Base-by-base conservation (phyloP, 1,140 invertebrate species). In the Sarcophaga peregrina region DNA sequence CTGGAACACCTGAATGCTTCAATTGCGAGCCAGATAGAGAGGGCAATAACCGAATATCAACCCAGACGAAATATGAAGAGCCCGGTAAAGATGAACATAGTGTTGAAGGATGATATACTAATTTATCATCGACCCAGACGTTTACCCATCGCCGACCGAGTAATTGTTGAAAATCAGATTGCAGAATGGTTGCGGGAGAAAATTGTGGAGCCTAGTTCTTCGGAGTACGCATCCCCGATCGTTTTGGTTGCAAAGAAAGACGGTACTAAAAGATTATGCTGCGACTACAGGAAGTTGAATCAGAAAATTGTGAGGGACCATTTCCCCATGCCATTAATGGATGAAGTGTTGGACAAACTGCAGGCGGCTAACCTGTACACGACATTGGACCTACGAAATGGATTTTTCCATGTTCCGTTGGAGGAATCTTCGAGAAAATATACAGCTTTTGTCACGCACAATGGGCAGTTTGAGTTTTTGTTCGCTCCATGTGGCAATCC, bases 391-490 rank as follows among this genome's bases (percentile, higher is more conserved):
- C 15, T 54, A 5, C 9, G 10, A 15, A 54, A 54, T 15, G 52
- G 52, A 5, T 54, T 54, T 54, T 54, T 54, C 52, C 52, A 54
- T 15, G 52, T 54, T 1, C 52, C 52, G 52, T 5, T 54, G 9
- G 52, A 54, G 25, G 1, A 46, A 73, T 46, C 78, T 8, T 74
- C 58, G 4, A 17, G 62, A 13, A 83, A 81, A 46, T 83, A 81
- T 73, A 83, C 83, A 10, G 10, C 83, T 48, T 83, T 52, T 91
- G 91, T 10, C 10, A 82, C 81, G 6, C 87, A 13, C 46, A 46
- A 48, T 48, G 85, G 80, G 3, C 88, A 88, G 62, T 93, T 91
- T 82, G 91, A 91, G 82, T 92, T 86, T 83, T 81, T 85, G 0
- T 84, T 87, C 81, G 87, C 91, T 84, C 91, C 90, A n/a, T 37